phyloP scores from a whole-genome alignment of 1,140 invertebrate genomes.

The Gerris buenoi region DNA sequence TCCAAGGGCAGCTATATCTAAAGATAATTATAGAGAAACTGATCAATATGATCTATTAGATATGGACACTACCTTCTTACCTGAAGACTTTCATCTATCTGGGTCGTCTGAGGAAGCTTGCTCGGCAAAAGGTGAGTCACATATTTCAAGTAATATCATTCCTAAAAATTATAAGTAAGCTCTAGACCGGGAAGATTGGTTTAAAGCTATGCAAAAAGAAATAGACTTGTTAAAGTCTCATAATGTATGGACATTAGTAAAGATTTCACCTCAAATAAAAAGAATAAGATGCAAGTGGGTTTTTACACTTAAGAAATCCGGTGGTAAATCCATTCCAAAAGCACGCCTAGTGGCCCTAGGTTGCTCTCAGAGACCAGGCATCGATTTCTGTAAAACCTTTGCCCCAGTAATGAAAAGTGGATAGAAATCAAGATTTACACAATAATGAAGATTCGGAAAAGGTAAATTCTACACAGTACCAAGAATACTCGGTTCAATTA shows the following conservation, averaged over 20 bases:
- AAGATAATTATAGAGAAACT: not conserved
- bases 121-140: not conserved
- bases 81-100: not conserved
- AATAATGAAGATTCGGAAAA: not conserved
- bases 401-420: not conserved
- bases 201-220: not conserved
- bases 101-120: not conserved
- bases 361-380: not conserved
- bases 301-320: not conserved
- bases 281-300: not conserved
- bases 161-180: not conserved
- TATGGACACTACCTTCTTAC: not conserved
- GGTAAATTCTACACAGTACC: not conserved
- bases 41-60: not conserved
- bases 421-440: not conserved
- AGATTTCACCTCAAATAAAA: not conserved
- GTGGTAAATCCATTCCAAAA: not conserved
- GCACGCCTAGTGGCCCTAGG: not conserved
- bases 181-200: not conserved
- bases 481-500: not conserved
- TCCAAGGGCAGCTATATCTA: not conserved
- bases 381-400: not conserved
- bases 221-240: not conserved
- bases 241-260: not conserved
- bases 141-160: not conserved